Evolutionary conservation across 2,113 vertebrate species (phyloP).

Genomic region (Coryphaenoides rupestris): DNA sequence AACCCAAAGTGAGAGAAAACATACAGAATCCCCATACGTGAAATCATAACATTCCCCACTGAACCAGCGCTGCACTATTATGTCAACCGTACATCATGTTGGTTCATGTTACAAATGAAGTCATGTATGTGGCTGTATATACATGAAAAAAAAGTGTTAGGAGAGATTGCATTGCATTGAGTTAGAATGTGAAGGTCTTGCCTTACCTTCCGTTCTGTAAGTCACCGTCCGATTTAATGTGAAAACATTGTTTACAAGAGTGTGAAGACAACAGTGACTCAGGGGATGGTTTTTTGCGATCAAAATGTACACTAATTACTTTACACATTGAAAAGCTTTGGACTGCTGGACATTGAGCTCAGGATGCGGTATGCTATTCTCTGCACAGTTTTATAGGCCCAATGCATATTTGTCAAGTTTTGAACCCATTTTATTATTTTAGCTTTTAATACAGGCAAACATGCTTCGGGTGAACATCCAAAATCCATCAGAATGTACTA

Average conservation of each 20-base stretch:
- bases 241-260: conserved; percentile 78
- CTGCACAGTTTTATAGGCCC: conserved; percentile 1
- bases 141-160: background rate
- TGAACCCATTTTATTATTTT: background rate
- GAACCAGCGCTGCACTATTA: conserved; percentile 56
- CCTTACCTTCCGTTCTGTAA: conserved; percentile 82
- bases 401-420: background rate
- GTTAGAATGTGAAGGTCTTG: conserved; percentile 70
- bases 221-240: conserved; percentile 80
- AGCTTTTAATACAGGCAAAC: conserved; percentile 7
- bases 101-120: conserved; percentile 49
- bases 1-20: conserved; percentile 30
- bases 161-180: conserved; percentile 58
- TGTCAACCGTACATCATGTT: conserved; percentile 48
- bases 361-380: conserved; percentile 56
- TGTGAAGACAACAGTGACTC: conserved; percentile 74
- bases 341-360: conserved; percentile 60
- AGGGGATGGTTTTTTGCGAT: conserved; percentile 57
- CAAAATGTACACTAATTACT: conserved; percentile 23
- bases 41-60: conserved; percentile 1
- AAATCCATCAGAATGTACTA: background rate
- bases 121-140: no score
- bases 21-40: conserved; percentile 31
- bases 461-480: conserved; percentile 27
- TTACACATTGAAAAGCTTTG: conserved; percentile 67